Evolutionary conservation across 2,797 vertebrate species (phyloP).

Genomic region (Thripadectes ignobilis): DNA sequence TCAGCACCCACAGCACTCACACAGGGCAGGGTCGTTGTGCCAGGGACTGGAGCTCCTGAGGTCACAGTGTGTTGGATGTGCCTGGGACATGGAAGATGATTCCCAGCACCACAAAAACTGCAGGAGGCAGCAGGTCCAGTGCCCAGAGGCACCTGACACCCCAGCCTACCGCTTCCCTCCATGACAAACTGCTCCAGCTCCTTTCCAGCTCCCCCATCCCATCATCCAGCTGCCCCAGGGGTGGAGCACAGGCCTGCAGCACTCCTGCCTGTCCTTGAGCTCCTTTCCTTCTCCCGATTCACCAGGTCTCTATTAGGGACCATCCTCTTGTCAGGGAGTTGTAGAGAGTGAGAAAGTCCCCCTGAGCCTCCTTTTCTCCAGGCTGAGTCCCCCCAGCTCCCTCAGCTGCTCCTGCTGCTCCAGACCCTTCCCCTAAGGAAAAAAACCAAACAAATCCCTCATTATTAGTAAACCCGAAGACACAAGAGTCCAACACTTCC

Average conservation of each 20-base stretch:
- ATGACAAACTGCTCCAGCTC: background rate
- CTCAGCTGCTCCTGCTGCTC: background rate
- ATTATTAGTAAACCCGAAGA: background rate
- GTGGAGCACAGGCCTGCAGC: fast-evolving
- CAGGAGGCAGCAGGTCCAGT: background rate
- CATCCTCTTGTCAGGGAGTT: background rate
- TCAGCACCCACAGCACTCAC: background rate
- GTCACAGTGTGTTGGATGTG: fast-evolving
- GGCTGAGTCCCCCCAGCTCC: background rate
- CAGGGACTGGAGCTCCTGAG: fast-evolving
- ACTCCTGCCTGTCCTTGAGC: background rate
- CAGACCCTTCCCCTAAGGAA: background rate
- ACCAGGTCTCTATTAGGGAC: fast-evolving
- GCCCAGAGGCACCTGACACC: background rate
- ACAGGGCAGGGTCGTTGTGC: background rate
- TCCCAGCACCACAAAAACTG: background rate
- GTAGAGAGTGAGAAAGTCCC: background rate
- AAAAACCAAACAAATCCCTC: background rate
- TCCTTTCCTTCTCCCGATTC: background rate
- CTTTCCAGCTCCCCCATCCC: background rate
- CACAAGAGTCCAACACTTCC: background rate
- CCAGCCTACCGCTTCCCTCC: background rate
- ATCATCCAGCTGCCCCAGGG: background rate
- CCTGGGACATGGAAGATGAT: background rate
- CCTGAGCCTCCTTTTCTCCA: background rate